Conservation (phyloP, 2,888 invertebrate species). For the Pachycephus smyrnensis region DNA sequence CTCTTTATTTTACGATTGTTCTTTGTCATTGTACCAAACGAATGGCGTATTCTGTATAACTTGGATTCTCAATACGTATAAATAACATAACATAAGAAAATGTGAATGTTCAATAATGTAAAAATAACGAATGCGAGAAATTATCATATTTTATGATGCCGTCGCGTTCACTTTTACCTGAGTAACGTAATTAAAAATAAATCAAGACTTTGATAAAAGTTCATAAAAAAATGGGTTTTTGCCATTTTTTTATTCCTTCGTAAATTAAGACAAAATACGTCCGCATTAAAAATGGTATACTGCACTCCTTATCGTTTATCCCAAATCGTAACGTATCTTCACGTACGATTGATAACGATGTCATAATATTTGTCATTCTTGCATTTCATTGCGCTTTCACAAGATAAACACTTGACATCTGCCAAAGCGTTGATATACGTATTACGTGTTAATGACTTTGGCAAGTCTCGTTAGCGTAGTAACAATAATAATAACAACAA, state of each 20-base stretch:
- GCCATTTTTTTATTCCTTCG: background rate
- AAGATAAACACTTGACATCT: background rate
- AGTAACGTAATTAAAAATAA: background rate
- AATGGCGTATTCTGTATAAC: background rate
- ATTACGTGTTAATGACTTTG: background rate
- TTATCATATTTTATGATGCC: background rate
- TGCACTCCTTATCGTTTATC: too few relatives aligned
- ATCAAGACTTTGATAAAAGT: background rate
- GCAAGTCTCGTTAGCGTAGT: background rate
- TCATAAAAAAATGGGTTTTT: background rate
- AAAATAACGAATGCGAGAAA: background rate
- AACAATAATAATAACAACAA: background rate
- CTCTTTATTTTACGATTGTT: background rate
- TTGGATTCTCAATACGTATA: background rate
- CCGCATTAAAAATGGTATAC: too few relatives aligned
- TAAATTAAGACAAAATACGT: too few relatives aligned
- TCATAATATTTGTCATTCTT: background rate
- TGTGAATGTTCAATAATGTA: background rate
- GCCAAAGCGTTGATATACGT: background rate
- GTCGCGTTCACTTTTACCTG: background rate
- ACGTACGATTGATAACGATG: too few relatives aligned
- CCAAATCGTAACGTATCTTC: too few relatives aligned
- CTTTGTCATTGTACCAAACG: background rate
- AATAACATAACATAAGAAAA: background rate
- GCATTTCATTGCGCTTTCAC: background rate